Base-by-base conservation (phyloP, 2,797 vertebrate species). In the Gallinago solitaria region DNA sequence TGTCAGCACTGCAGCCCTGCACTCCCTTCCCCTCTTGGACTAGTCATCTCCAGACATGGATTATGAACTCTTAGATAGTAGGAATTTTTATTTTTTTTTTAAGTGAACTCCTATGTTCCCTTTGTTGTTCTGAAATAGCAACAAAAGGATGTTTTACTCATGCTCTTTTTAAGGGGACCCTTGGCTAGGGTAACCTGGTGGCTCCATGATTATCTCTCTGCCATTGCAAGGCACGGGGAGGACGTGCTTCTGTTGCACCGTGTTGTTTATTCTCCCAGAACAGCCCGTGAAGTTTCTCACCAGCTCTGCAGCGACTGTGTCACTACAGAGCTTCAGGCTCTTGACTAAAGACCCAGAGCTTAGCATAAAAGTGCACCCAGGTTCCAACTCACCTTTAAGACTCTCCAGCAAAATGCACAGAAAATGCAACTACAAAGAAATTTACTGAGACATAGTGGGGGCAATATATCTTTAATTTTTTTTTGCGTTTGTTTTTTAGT, bases 381-480 rank as follows among this genome's bases (percentile, higher is more conserved):
- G 33, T 18, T 32, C 28, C 9, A 17, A 37, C 15, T 79, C 3
- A 1, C 41, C 20, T 37, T 67, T 60, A 2, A 6, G 54, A 67
- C 59, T 84, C 70, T n/a, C 51, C 3, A n/a, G 30, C 4, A 83
- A 90, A 93, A 78, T 6, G 12, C 25, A 43, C 25, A 74, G 48
- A 80, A 93, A 94, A 83, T 5, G 6, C 39, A 89, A 27, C 37
- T 56, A 50, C 41, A 35, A 91, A 96, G 47, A 89, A 96, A 88
- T 28, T n/a, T 84, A 79, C 3, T 2, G 89, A 90, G 57, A 67
- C 41, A 0, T 47, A 78, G 63, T 87, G 91, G 96, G 97, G 95
- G 87, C 95, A 97, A 98, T 98, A 98, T 82, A 94, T 96, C 96
- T 98, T 98, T 98, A 98, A 98, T 98, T 96, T 96, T 97, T 97